Evolutionary conservation across 2,113 vertebrate genomes (phyloP).

Genomic region (Dermatemys mawii): DNA sequence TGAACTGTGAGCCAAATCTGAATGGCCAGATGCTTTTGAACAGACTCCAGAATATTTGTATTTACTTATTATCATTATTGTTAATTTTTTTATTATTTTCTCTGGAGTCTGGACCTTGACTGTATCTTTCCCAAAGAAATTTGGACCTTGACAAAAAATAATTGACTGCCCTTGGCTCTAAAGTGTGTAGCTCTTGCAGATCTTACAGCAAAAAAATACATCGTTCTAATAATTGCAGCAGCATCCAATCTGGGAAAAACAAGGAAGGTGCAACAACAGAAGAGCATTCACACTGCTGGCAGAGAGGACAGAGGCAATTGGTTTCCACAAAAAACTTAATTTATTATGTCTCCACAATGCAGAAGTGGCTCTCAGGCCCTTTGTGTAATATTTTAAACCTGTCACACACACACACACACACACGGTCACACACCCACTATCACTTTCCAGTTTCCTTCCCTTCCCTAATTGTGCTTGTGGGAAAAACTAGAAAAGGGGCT

Average conservation of each 20-base stretch:
- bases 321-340: constrained; percentile 21
- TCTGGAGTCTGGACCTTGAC: no score
- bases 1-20: not conserved
- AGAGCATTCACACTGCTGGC: not conserved
- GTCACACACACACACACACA: accelerated
- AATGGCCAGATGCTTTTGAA: no score
- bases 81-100: no score
- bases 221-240: not conserved
- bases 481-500: not conserved
- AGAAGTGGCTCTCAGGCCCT: not conserved
- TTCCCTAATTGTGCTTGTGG: not conserved
- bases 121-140: no score
- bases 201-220: not conserved
- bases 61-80: no score
- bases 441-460: constrained; percentile 4
- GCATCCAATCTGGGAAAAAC: not conserved
- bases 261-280: not conserved
- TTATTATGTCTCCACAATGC: constrained; percentile 24
- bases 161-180: no score
- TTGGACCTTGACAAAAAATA: no score
- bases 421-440: not conserved
- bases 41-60: no score
- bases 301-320: not conserved
- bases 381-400: constrained; percentile 9
- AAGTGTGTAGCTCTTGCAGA: not conserved